phyloP scores from a whole-genome alignment of 2,113 vertebrate species.

The Zosterops japonicus region DNA sequence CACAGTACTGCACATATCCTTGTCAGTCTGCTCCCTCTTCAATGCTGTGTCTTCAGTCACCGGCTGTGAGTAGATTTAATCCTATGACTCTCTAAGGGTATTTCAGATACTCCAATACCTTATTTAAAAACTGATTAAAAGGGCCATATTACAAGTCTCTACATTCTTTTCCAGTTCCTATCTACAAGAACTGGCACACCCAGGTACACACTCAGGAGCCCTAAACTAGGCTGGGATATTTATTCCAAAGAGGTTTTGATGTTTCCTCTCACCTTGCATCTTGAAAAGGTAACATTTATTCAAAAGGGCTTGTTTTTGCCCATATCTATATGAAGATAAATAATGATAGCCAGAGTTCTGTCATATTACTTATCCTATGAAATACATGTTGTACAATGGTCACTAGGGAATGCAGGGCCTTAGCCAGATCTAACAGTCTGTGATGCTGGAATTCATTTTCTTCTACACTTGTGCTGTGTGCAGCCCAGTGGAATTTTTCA shows the following conservation, averaged over 20 bases:
- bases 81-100: neutral
- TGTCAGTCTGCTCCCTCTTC: neutral
- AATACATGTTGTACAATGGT: neutral
- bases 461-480: neutral
- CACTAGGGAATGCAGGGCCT: neutral
- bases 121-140: neutral
- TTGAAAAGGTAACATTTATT: neutral
- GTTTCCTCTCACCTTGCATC: neutral
- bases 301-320: neutral
- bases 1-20: accelerated
- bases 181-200: neutral
- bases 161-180: neutral
- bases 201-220: neutral
- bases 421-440: neutral
- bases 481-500: neutral
- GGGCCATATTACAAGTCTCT: neutral
- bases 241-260: neutral
- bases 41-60: neutral
- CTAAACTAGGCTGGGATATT: neutral
- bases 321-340: neutral
- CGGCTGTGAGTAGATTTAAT: neutral
- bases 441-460: neutral
- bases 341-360: neutral
- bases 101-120: neutral
- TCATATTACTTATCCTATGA: neutral